Evolutionary conservation across 2,113 vertebrate species (phyloP), one percentile per base, ranked within the genome.

Genomic region (Python bivittatus): DNA sequence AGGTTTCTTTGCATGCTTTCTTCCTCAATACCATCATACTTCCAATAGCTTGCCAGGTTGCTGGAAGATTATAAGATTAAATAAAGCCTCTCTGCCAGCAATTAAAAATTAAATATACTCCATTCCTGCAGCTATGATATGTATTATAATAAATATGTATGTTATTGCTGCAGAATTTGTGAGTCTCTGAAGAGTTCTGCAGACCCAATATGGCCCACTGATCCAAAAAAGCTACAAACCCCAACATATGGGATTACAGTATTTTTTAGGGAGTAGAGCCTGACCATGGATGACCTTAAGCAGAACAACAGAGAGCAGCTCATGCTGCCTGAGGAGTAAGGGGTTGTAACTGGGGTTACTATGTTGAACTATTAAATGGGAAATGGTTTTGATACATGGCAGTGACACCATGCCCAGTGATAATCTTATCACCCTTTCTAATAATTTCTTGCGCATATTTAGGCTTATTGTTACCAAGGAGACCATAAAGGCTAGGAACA

Each of bases 381-480:
- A 84, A 27, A 33, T 84, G 57, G 1, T 54, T 86, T 86, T 91
- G 42, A 86, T 88, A 61, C 23, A 25, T 23, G 79, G 29, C 27
- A 23, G 89, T 84, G 44, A 44, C 22, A 52, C 38, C 42, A 61
- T 27, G 44, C 48, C n/a, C 33, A 64, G 4, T 48, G 57, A 17
- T 88, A 44, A 64, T 84, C 44, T 20, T n/a, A 20, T 22, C 86
- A 38, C 38, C 54, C 44, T 52, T 88, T 84, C 68, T 61, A 88
- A 61, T 42, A 53, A 68, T 86, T 90, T 93, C 53, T 79, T 44
- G 27, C 29, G n/a, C 57, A 17, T 83, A 57, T 91, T 89, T 88
- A 89, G 79, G 52, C 79, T 85, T 48, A 72, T 86, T 84, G 86
- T 93, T 93, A 58, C 52, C 52, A 91, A 72, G 86, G 87, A 85